phyloP scores from a whole-genome alignment of 2,888 invertebrate species.

The Opisthograptis luteolata region DNA sequence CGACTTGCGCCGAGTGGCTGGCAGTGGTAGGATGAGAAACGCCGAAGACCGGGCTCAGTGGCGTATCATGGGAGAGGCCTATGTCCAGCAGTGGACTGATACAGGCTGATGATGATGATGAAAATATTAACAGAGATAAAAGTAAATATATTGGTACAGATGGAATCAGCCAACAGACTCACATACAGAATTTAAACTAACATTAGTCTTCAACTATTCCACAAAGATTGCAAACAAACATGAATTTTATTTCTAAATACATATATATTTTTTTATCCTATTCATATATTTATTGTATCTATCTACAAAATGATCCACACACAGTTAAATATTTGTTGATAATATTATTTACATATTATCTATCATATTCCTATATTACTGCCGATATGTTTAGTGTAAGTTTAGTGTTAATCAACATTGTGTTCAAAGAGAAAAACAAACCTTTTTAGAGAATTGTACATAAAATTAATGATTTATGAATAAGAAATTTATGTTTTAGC shows the following conservation, averaged over 20 bases:
- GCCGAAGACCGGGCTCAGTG: too few species aligned
- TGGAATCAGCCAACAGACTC: too few species aligned
- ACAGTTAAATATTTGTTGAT: constrained; percentile 10
- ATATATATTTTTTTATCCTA: constrained; percentile 1
- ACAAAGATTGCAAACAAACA: not conserved
- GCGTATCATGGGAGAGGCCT: too few species aligned
- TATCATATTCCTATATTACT: constrained; percentile 11
- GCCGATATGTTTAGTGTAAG: not conserved
- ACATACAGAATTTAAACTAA: too few species aligned
- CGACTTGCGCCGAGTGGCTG: too few species aligned
- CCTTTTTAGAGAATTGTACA: not conserved
- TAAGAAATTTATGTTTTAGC: not conserved
- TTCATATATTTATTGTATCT: constrained; percentile 16
- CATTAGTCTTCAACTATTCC: not conserved
- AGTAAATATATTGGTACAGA: too few species aligned
- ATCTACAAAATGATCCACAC: constrained; percentile 1
- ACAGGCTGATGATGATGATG: too few species aligned
- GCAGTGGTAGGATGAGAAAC: too few species aligned
- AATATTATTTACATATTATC: constrained; percentile 9
- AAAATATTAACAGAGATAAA: too few species aligned
- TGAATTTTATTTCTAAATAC: constrained; percentile 29
- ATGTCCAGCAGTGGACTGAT: too few species aligned
- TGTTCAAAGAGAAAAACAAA: not conserved
- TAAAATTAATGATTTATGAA: not conserved
- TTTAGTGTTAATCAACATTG: not conserved